These are phyloP conservation scores for Ochropleura plecta DNA, from an alignment of 2,888 invertebrate genomes.

Conservation along the genomic window DNA sequence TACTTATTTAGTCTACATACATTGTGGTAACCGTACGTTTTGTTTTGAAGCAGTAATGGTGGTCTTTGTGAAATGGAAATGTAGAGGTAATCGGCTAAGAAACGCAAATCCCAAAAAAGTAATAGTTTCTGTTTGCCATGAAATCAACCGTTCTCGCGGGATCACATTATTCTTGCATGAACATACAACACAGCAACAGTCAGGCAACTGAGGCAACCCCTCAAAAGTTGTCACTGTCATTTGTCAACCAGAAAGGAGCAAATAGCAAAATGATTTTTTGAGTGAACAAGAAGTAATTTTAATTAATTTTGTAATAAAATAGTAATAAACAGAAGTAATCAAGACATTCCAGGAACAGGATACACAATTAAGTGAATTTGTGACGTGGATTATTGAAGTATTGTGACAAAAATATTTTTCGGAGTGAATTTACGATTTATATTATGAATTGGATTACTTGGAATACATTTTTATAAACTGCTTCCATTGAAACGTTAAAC, in stretches of 20 bases:
- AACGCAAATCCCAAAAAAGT: neutral
- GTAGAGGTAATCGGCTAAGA: neutral
- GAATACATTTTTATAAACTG: slow-evolving; percentile 43
- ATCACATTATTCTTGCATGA: too few relatives aligned
- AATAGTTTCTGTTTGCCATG: neutral
- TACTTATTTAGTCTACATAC: too few relatives aligned
- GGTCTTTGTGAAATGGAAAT: neutral
- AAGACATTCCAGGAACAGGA: slow-evolving; percentile 43
- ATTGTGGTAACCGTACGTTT: neutral
- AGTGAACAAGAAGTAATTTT: slow-evolving; percentile 8
- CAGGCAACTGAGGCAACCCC: slow-evolving; percentile 31
- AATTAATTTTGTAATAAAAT: slow-evolving; percentile 15
- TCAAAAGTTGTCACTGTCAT: slow-evolving; percentile 28
- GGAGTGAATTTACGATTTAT: slow-evolving; percentile 34
- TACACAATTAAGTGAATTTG: slow-evolving; percentile 38
- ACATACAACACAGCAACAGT: neutral
- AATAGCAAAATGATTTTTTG: slow-evolving; percentile 33
- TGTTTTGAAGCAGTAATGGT: neutral
- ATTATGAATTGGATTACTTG: slow-evolving; percentile 49
- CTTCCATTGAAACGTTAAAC: slow-evolving; percentile 20
- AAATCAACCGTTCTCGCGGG: neutral
- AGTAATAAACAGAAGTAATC: slow-evolving; percentile 19
- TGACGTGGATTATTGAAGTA: slow-evolving; percentile 30
- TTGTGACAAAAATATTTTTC: slow-evolving; percentile 28
- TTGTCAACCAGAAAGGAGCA: slow-evolving; percentile 33